A percentile compares a stretch with the other conserved stretches of the same genome.
phyloP scores from a whole-genome alignment of 2,797 vertebrate species.

The Pyrocephalus nanus region DNA sequence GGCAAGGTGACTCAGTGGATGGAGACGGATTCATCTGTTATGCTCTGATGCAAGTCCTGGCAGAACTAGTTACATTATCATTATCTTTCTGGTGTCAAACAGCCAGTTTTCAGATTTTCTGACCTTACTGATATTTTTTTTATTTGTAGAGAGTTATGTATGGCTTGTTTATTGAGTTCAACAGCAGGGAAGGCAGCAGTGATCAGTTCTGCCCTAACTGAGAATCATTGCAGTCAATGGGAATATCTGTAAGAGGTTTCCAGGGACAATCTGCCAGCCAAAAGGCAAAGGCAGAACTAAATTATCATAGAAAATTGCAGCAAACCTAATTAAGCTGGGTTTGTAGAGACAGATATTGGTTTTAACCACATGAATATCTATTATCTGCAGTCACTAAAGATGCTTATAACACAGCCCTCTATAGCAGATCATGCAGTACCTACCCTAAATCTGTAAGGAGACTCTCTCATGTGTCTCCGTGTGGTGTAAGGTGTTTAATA shows the following conservation, averaged over 20 bases:
- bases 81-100: slow-evolving; percentile 57
- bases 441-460: neutral
- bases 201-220: slow-evolving; percentile 58
- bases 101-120: slow-evolving; percentile 47
- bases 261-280: slow-evolving; percentile 55
- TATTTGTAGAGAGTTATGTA: slow-evolving; percentile 28
- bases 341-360: slow-evolving; percentile 15
- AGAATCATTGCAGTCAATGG: slow-evolving; percentile 51
- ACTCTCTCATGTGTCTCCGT: neutral
- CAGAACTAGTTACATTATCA: slow-evolving; percentile 44
- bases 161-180: slow-evolving; percentile 62
- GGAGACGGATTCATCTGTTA: slow-evolving; percentile 45
- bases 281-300: slow-evolving; percentile 65
- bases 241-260: slow-evolving; percentile 60
- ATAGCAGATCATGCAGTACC: neutral
- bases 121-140: slow-evolving; percentile 21
- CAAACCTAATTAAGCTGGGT: slow-evolving; percentile 63
- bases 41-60: slow-evolving; percentile 39
- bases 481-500: slow-evolving; percentile 35
- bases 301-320: slow-evolving; percentile 62
- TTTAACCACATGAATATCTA: slow-evolving; percentile 41
- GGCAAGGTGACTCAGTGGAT: slow-evolving; percentile 42
- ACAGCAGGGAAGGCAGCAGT: slow-evolving; percentile 46
- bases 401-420: neutral
- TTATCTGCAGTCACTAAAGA: slow-evolving; percentile 46